phyloP scores from a whole-genome alignment of 2,888 invertebrate genomes.

The Deroplatys truncata region DNA sequence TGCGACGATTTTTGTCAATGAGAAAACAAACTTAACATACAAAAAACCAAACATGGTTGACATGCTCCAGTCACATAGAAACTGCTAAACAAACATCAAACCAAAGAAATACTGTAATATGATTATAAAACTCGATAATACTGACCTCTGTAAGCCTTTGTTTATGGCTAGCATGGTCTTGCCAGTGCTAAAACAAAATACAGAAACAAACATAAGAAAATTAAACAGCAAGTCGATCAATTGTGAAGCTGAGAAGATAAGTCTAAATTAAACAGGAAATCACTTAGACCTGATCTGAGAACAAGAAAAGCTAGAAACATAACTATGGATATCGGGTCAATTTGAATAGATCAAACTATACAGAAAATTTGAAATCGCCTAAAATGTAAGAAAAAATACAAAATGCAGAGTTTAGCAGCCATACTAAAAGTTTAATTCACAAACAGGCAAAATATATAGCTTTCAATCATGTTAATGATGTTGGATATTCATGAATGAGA shows the following conservation, averaged over 20 bases:
- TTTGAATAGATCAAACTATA: constrained; percentile 30
- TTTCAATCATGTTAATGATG: not conserved
- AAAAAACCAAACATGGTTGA: constrained; percentile 27
- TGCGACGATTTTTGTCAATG: not conserved
- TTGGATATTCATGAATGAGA: not conserved
- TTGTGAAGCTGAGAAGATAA: constrained; percentile 33
- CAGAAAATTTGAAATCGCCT: constrained; percentile 29
- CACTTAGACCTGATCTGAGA: constrained; percentile 28
- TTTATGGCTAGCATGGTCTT: constrained; percentile 81
- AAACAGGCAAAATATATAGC: constrained; percentile 15
- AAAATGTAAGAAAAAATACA: constrained; percentile 28
- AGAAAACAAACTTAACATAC: constrained; percentile 31
- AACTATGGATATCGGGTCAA: constrained; percentile 28
- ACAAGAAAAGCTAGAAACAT: constrained; percentile 32
- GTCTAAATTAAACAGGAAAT: constrained; percentile 32
- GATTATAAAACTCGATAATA: constrained; percentile 42
- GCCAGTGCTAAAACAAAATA: constrained; percentile 68
- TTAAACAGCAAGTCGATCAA: constrained; percentile 34
- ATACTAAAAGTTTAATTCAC: constrained; percentile 21
- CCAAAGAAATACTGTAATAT: constrained; percentile 28
- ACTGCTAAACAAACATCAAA: constrained; percentile 35
- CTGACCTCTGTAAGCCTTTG: constrained; percentile 79
- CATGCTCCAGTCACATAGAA: constrained; percentile 36
- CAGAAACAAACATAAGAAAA: constrained; percentile 47
- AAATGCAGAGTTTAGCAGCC: constrained; percentile 32